phyloP scores from a whole-genome alignment of 1,140 invertebrate genomes.

The Drosophila melanica region DNA sequence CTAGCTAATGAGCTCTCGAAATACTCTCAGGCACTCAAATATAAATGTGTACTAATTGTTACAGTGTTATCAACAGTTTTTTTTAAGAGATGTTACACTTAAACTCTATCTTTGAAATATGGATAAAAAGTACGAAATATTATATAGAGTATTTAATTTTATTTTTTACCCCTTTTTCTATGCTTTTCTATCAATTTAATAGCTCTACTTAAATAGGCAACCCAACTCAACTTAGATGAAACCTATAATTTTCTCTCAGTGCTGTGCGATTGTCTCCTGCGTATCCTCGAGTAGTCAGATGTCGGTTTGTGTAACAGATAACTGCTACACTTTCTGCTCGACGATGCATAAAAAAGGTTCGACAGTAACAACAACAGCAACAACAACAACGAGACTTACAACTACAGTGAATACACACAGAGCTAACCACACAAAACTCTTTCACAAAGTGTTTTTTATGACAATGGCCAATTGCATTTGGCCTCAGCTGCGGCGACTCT shows the following conservation, averaged over 20 bases:
- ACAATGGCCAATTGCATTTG: constrained; percentile 78
- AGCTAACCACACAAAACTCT: constrained; percentile 65
- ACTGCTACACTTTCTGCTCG: constrained; percentile 81
- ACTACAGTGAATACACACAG: constrained; percentile 13
- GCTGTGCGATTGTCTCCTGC: constrained; percentile 27
- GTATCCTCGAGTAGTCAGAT: constrained; percentile 39
- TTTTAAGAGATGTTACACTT: no score
- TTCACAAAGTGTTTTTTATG: constrained; percentile 82
- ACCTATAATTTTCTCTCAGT: constrained; percentile 50
- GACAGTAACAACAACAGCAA: constrained; percentile 41
- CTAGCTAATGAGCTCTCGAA: constrained; percentile 24
- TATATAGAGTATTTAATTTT: no score
- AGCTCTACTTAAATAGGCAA: not conserved
- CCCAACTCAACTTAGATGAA: not conserved
- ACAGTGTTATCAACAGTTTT: not conserved
- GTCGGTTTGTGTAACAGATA: constrained; percentile 63
- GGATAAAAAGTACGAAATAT: no score
- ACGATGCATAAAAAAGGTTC: constrained; percentile 80
- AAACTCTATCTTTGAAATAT: no score
- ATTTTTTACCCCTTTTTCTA: no score
- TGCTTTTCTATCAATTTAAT: not conserved
- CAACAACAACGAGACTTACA: constrained; percentile 9
- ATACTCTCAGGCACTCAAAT: not conserved
- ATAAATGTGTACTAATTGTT: not conserved
- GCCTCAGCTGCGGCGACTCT: constrained; percentile 41